These are phyloP conservation scores for human DNA, from an alignment of 2,113 vertebrate species.

Conservation along the genomic window GRCh38 chr22:25864001-25864500, in stretches of 20 bases:
- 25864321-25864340: background rate
- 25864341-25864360: background rate
- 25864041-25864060: accelerated
- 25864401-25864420: background rate
- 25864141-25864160: too few relatives aligned
- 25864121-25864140: background rate
- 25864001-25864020: background rate
- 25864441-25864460: too few relatives aligned
- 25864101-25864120: background rate
- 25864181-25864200: background rate
- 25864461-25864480: background rate
- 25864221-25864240: too few relatives aligned
- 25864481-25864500: background rate
- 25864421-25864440: background rate
- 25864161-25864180: background rate
- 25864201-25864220: background rate
- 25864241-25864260: background rate
- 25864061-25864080: accelerated
- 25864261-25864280: background rate
- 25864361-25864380: background rate
- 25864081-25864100: background rate
- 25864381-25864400: background rate
- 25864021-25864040: background rate
- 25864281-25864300: background rate
- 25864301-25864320: background rate